Evolutionary conservation across 2,888 invertebrate species (phyloP), one percentile per base, ranked within the genome.

Genomic region (Scrobipalpa atriplicella): DNA sequence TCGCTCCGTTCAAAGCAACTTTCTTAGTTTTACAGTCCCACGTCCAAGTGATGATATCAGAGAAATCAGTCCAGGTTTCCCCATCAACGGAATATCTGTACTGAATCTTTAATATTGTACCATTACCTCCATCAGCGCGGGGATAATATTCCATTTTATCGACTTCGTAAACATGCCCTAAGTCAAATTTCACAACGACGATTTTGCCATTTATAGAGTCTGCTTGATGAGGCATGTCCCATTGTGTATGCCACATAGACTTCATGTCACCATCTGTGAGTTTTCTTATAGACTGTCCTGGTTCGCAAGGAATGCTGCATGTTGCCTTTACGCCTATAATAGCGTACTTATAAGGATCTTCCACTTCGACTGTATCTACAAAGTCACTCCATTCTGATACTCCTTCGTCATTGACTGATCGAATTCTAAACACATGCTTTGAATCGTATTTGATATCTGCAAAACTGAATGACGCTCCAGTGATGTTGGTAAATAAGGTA

Each of bases 301-400:
- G 75, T 62, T 86, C 78, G 67, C 85, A 82, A 1, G 82, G 78
- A 43, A 83, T 73, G 68, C 76, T 86, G 67, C 86, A 83, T 18
- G 68, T 66, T 2, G 83, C 85, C 66, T 75, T 79, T 0, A 85
- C 79, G 19, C 69, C 75, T 75, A 81, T 79, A 1, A 87, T 71
- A n/a, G 75, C 70, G 65, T 83, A 62, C 69, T 80, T 80, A 16
- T 70, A 68, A 19, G 86, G 85, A 67, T 86, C 78, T 29, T 77
- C 78, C 64, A 77, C 75, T 9, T 86, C 86, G 18, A 74, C 71
- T 16, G 77, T 77, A 13, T 75, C 68, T 18, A 89, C 71, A 56
- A 67, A 70, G 38, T 86, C 76, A 75, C 88, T 89, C 91, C 91
- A 92, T 70, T 83, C 76, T 0, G 92, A 90, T n/a, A 83, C 77